Evolutionary conservation across 2,797 vertebrate species (phyloP).

Genomic region (Okamejei kenojei): DNA sequence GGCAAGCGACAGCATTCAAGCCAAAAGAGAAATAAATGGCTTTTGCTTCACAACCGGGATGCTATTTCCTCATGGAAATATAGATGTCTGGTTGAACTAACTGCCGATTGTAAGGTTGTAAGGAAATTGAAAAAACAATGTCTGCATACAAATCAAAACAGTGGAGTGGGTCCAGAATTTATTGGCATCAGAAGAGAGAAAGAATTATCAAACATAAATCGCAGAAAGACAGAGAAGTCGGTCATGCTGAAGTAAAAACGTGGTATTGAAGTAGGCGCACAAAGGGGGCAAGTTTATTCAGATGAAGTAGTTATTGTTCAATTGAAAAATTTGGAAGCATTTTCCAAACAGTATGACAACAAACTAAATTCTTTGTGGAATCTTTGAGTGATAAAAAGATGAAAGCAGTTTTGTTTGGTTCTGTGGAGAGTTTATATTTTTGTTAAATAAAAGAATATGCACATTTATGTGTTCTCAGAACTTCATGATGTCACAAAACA

Average conservation of each 20-base stretch:
- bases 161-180: background rate
- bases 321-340: background rate
- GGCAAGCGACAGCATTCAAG: slow-evolving; percentile 8
- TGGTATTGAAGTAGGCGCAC: background rate
- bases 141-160: slow-evolving; percentile 21
- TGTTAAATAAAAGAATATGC: background rate
- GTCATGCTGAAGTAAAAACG: background rate
- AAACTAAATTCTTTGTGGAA: background rate
- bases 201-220: background rate
- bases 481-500: background rate
- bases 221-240: background rate
- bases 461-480: background rate
- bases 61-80: slow-evolving; percentile 17
- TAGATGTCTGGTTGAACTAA: slow-evolving; percentile 19
- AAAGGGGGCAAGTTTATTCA: background rate
- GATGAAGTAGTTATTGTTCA: background rate
- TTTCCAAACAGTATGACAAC: background rate
- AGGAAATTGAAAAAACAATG: background rate
- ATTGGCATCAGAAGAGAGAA: background rate
- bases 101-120: background rate
- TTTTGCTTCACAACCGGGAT: background rate
- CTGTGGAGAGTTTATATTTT: background rate
- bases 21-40: background rate
- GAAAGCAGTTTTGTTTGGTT: background rate
- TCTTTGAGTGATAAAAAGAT: background rate